Percentiles rank a stretch among this genome's conserved stretches.
These are phyloP conservation scores for Nannobrachium achirus DNA, from an alignment of 2,113 vertebrate genomes.

Conservation along the genomic window DNA sequence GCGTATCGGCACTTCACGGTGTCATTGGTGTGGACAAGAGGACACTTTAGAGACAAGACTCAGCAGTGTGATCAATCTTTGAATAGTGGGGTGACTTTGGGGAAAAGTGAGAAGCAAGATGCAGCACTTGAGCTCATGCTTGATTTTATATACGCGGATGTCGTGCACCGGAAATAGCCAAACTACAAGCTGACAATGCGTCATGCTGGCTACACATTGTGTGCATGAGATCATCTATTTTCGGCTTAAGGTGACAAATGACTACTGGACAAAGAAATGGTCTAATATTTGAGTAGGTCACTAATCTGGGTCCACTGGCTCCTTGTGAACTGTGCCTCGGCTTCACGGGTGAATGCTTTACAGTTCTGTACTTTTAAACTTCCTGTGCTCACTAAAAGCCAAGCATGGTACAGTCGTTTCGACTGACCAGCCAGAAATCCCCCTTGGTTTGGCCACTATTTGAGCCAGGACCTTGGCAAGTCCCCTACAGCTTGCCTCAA, in stretches of 20 bases:
- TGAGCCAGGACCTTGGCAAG: constrained; percentile 4
- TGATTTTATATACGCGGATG: no score
- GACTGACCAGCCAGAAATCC: neutral
- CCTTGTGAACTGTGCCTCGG: neutral
- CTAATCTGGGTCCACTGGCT: neutral
- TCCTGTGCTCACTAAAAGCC: neutral
- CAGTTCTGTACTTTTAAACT: neutral
- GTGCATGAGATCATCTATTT: no score
- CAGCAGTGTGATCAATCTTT: constrained; percentile 36
- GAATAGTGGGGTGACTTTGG: constrained; percentile 65
- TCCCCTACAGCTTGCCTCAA: neutral
- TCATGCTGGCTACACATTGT: no score
- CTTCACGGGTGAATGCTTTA: neutral
- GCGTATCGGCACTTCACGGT: neutral
- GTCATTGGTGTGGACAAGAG: constrained; percentile 23
- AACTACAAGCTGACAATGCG: no score
- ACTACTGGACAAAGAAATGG: neutral
- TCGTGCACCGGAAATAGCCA: no score
- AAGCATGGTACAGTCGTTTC: neutral
- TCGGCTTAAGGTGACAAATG: neutral
- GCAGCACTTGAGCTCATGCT: neutral
- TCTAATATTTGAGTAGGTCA: neutral
- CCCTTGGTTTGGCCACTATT: constrained; percentile 5
- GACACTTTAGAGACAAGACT: constrained; percentile 43
- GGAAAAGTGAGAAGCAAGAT: neutral